Base-by-base conservation (phyloP, 2,797 vertebrate species). In the Sphenodon punctatus region DNA sequence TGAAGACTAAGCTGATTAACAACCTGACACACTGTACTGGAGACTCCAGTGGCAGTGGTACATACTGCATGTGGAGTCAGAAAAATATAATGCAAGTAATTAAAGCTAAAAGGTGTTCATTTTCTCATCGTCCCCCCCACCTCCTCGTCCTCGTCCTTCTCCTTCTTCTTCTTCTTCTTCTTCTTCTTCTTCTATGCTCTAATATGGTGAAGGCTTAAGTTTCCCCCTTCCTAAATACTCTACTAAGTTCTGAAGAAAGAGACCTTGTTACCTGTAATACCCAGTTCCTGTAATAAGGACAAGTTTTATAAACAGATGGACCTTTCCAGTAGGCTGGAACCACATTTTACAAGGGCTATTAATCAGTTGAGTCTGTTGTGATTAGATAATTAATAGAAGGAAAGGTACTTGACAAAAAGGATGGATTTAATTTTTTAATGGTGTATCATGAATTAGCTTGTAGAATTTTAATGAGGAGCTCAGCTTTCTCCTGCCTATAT, bases 301-400 rank as follows among this genome's bases (percentile, higher is more conserved):
- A 76, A 56, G 45, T 58, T 81, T 82, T 79, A 60, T 75, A 82
- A 74, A 66, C 77, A 87, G 23, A 81, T 55, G 78, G 83, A 80
- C 53, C 38, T 90, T 93, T 88, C 75, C 72, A 89, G 84, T 77
- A 12, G 60, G 36, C 75, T 91, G 36, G 69, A 91, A 93, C 48
- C 43, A 82, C 49, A 41, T 71, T 80, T 84, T 91, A 85, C 61
- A 80, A 82, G 61, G 53, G 66, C 79, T 84, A 91, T 92, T 93
- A 89, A 92, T 94, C 79, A 88, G 27, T 73, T 63, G 51, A 90
- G 78, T 87, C 69, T 91, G 74, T 78, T 93, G 70, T 90, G 78
- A 90, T 92, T 86, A 86, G 84, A 90, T 89, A 92, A 95, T 94
- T 95, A 94, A 94, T 91, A 90, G 66, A 89, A 90, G 59, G 61